A percentile compares a stretch with the other conserved stretches of the same genome.
phyloP scores from a whole-genome alignment of 64 coral and sea anemone genomes.

The Platygyra sinensis region DNA sequence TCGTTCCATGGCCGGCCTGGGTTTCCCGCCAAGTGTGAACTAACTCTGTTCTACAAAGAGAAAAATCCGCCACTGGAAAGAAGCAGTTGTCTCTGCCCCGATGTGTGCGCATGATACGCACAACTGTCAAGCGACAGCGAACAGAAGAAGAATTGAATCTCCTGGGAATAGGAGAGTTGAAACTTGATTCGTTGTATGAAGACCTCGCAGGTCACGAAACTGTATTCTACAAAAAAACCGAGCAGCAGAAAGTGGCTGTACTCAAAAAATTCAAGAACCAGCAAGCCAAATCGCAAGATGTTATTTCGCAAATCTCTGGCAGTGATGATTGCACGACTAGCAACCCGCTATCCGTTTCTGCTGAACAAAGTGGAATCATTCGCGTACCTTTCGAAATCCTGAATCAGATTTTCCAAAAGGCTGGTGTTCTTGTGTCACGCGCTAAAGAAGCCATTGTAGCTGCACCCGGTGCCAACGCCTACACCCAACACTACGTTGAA shows the following conservation, averaged over 20 bases:
- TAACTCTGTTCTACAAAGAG: conserved; percentile 57
- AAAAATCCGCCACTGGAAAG: conserved; percentile 41
- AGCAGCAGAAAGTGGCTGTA: conserved; percentile 14
- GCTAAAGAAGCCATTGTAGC: conserved; percentile 3
- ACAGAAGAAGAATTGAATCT: conserved; percentile 45
- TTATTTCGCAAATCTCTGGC: neutral
- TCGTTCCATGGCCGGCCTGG: conserved; percentile 62
- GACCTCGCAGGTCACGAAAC: neutral
- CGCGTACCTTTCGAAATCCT: conserved; percentile 33
- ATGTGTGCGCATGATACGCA: neutral
- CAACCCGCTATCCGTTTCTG: conserved; percentile 4
- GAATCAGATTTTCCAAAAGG: conserved; percentile 1
- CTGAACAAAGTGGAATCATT: conserved; percentile 36
- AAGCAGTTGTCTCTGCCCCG: conserved; percentile 32
- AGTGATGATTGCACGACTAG: neutral
- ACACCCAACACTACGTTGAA: conserved; percentile 33
- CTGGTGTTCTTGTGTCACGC: neutral
- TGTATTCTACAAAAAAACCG: conserved; percentile 47
- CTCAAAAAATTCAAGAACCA: conserved; percentile 25
- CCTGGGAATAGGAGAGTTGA: conserved; percentile 38
- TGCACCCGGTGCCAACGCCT: conserved; percentile 27
- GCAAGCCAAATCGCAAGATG: neutral
- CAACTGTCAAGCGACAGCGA: conserved; percentile 29
- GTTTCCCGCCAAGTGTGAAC: conserved; percentile 58
- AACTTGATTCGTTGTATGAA: conserved; percentile 3